A percentile compares a stretch with the other conserved stretches of the same genome.
Conservation (phyloP, 2,888 invertebrate genomes). For the Geotrupes spiniger region DNA sequence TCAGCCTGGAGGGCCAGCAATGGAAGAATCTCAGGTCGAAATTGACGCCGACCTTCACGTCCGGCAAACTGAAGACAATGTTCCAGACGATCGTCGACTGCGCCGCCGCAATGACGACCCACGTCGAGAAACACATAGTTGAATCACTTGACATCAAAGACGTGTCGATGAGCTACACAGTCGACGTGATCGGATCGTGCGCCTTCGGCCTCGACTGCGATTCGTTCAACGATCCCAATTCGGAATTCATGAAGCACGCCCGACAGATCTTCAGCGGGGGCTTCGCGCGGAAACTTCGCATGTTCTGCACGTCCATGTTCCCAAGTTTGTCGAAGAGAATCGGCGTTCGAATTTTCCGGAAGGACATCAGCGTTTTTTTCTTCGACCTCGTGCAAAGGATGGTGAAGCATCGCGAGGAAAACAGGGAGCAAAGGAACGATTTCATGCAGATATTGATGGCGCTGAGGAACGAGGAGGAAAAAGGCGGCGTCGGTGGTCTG, state of each 20-base stretch:
- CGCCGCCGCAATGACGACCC: constrained; percentile 14
- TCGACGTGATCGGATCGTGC: constrained; percentile 46
- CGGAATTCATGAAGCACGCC: constrained; percentile 39
- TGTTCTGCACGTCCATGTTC: constrained; percentile 17
- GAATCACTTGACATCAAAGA: constrained; percentile 31
- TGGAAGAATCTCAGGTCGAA: constrained; percentile 53
- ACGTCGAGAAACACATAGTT: constrained; percentile 5
- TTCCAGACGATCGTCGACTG: constrained; percentile 45
- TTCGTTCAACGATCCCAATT: constrained; percentile 31
- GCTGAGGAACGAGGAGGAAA: constrained; percentile 33
- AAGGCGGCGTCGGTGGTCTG: constrained; percentile 17
- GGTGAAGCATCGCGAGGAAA: constrained; percentile 49
- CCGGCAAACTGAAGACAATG: constrained; percentile 54
- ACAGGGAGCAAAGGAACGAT: constrained; percentile 52
- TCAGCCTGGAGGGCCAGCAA: constrained; percentile 53
- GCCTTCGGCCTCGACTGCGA: constrained; percentile 46
- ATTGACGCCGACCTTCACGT: constrained; percentile 30
- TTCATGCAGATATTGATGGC: constrained; percentile 54
- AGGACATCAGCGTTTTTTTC: constrained; percentile 48
- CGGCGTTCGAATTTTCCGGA: constrained; percentile 24
- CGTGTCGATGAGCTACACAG: constrained; percentile 40
- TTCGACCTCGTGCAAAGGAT: constrained; percentile 47
- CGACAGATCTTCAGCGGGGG: constrained; percentile 32
- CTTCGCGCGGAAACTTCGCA: constrained; percentile 20
- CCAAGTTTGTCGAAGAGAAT: constrained; percentile 22